These are phyloP conservation scores for Incurvaria masculella DNA, from an alignment of 2,888 invertebrate species.

Conservation along the genomic window DNA sequence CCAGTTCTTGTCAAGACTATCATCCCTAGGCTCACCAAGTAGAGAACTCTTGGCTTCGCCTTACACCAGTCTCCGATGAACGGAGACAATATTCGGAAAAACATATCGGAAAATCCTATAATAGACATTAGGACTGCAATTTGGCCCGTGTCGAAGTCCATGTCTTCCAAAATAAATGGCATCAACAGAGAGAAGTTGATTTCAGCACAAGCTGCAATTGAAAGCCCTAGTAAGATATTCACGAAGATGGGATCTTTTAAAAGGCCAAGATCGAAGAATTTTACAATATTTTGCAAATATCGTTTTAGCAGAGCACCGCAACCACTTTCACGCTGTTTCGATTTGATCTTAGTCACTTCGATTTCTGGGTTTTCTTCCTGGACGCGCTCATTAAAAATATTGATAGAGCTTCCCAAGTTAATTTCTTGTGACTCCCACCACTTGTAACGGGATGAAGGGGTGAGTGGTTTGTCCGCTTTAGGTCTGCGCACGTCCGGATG, in stretches of 20 bases:
- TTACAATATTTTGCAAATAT: slow-evolving; percentile 32
- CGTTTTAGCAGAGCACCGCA: slow-evolving; percentile 26
- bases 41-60: slow-evolving; percentile 62
- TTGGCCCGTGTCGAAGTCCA: slow-evolving; percentile 52
- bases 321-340: slow-evolving; percentile 13
- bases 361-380: slow-evolving; percentile 6
- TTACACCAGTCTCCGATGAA: slow-evolving; percentile 64
- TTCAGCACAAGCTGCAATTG: slow-evolving; percentile 66
- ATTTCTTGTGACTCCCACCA: slow-evolving; percentile 60
- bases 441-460: slow-evolving; percentile 34
- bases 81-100: slow-evolving; percentile 61
- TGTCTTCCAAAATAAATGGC: slow-evolving; percentile 65
- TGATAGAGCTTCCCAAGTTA: slow-evolving; percentile 59
- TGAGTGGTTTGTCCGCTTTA: slow-evolving; percentile 24
- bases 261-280: slow-evolving; percentile 63
- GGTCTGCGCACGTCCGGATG: slow-evolving; percentile 40
- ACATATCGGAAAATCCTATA: slow-evolving; percentile 55
- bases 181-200: slow-evolving; percentile 64
- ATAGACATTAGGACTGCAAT: slow-evolving; percentile 63
- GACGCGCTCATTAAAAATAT: slow-evolving; percentile 47
- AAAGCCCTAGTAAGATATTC: slow-evolving; percentile 65
- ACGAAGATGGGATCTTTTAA: slow-evolving; percentile 65
- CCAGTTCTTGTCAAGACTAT: slow-evolving; percentile 60
- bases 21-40: slow-evolving; percentile 57
- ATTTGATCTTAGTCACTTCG: slow-evolving; percentile 7